Evolutionary conservation across 2,113 vertebrate species (phyloP), one percentile per base, ranked within the genome.

Genomic region (Electrona antarctica): DNA sequence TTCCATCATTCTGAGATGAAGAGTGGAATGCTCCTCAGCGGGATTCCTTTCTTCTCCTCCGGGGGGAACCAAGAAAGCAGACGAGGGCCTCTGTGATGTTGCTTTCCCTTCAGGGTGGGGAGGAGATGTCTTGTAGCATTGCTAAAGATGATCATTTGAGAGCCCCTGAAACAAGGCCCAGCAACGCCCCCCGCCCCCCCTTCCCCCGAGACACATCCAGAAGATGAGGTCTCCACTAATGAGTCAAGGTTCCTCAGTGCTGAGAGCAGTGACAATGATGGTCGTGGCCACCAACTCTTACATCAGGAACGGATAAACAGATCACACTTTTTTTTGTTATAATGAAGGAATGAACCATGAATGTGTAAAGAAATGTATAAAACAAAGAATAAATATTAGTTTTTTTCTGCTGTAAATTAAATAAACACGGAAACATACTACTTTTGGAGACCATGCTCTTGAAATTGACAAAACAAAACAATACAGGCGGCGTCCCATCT

Each of bases 71-170:
- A 67, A 76, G 83, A 73, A 84, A 88, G 86, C 85, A 89, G 80
- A 87, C 89, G 66, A 83, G 85, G 90, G 75, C 73, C 78, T 87
- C 67, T 93, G 89, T 93, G 90, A 93, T 91, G 92, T 91, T 84
- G 55, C 82, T 81, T 86, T 89, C 85, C 75, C 87, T 91, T 85
- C 87, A 81, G 83, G 90, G 90, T 91, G 87, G 89, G 84, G 84
- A 88, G 85, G 82, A 88, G 87, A 88, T 79, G 79, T 88, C 85
- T 88, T 89, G 88, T 83, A 89, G 85, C 81, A 74, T 80, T 85
- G 86, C 89, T 91, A 86, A 92, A 92, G 90, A 93, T 78, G 88
- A 92, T 91, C 87, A 86, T 90, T 92, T 91, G 90, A 89, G 88
- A 88, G 77, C 71, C 75, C 76, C 71, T 78, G 87, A 88, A 89